Conservation (phyloP, 2,113 vertebrate genomes). For the Chinchilla lanigera region DNA sequence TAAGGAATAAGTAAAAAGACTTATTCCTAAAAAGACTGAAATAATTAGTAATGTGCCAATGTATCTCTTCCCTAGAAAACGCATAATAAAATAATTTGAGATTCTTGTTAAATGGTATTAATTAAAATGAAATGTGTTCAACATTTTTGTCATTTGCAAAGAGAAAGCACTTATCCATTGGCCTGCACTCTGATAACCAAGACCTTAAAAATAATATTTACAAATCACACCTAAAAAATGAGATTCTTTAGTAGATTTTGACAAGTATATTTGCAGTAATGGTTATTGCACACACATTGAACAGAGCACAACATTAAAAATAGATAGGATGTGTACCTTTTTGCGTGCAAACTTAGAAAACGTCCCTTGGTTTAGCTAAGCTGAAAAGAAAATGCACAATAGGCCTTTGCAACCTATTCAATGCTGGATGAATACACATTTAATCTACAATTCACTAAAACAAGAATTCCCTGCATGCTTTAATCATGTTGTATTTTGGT, state of each 20-base stretch:
- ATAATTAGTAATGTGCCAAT: slow-evolving; percentile 9
- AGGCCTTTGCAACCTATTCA: background rate
- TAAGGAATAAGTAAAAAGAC: slow-evolving; percentile 13
- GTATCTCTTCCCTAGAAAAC: background rate
- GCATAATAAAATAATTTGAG: slow-evolving; percentile 8
- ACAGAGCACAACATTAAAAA: background rate
- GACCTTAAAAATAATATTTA: background rate
- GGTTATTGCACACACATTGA: background rate
- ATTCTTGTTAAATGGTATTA: background rate
- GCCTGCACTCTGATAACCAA: background rate
- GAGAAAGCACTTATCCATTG: background rate
- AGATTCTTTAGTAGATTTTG: slow-evolving; percentile 12
- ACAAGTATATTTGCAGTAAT: background rate
- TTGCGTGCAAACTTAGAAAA: slow-evolving; percentile 9
- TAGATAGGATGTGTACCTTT: background rate
- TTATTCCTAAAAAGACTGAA: background rate
- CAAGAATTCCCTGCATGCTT: background rate
- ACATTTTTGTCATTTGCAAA: slow-evolving; percentile 41
- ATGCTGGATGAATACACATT: background rate
- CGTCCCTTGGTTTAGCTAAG: slow-evolving; percentile 7
- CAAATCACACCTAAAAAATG: background rate
- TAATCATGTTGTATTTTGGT: background rate
- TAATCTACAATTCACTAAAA: background rate
- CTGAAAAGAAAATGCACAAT: slow-evolving; percentile 17
- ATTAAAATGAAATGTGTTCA: background rate